Base-by-base conservation (phyloP, 37 sponge, comb jelly and placozoan genomes). In the Halisarca cf. caerulea region DNA sequence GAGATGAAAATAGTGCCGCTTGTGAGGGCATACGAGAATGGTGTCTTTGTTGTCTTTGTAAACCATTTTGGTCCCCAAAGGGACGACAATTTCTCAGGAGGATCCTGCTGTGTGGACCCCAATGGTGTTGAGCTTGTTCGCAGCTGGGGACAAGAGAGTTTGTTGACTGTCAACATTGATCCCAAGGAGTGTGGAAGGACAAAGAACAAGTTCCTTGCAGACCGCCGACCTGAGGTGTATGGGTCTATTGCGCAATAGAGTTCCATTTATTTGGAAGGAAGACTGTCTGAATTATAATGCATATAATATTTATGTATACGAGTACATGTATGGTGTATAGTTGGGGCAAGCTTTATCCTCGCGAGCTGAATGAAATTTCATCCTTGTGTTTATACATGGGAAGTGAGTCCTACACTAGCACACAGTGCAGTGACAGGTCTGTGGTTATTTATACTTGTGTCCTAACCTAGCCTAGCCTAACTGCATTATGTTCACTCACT, bases 41-140 rank as follows among this genome's bases (percentile, higher is more conserved):
- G 72, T 4, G 71, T 90, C 0, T 88, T 80, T 35, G 24, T 90
- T 11, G 91, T 84, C 0, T 90, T 83, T 83, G 84, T 86, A 25
- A 90, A 90, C 40, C 59, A 86, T 28, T 34, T 36, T 68, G 91
- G 84, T 8, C 58, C 17, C 0, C 17, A 37, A 2, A 62, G 30
- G n/a, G 30, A 23, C 64, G 30, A 4, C 18, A 6, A 28, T 7
- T 85, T 78, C 43, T 33, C 15, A 25, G 91, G 91, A 1, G 42
- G 15, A n/a, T 82, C 79, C 15, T 23, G 57, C 25, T 39, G 21
- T 17, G 68, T 23, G 27, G 61, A 83, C 28, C 81, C 83, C 42
- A 54, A 59, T 0, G 91, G 86, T 28, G 79, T 72, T 3, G 38
- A 80, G 35, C 51, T 90, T 2, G 61, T 24, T 0, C 18, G 35